Evolutionary conservation across 1,140 invertebrate species (phyloP), one percentile per base, ranked within the genome.

Genomic region (Monochamus saltuarius): DNA sequence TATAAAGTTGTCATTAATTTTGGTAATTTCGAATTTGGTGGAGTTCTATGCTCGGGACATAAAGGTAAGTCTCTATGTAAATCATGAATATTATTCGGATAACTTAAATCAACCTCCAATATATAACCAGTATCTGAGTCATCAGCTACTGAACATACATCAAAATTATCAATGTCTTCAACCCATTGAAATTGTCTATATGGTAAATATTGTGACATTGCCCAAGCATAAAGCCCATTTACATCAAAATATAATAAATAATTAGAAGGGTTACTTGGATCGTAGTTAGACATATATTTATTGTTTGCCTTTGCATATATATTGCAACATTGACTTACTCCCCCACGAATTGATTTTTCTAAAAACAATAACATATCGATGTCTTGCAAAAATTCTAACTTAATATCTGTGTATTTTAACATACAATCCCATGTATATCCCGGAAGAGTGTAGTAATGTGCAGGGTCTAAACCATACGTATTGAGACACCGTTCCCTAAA

Each of bases 1-100:
- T 59, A 16, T 9, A 65, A 40, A 34, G 71, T 77, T 16, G 72
- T 55, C 38, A 79, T 56, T 56, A 78, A 66, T 72, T 79, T 79
- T 80, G 49, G 40, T 36, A 29, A 13, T 68, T 74, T 64, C 62
- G 19, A 62, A 52, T 51, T 39, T 7, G 59, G 46, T 46, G 64
- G 68, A 29, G 37, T 51, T 17, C 19, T 35, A 51, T 66, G 64
- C 54, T 78, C 69, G 22, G 77, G 71, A 47, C 68, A 70, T n/a
- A 81, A 68, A 11, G 78, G 75, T 29, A 29, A 29, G 6, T 29
- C 22, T 29, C 22, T 29, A 29, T 29, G 22, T 6, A 29, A 29
- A 29, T 38, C 9, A 19, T 53, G 51, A n/a, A 37, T 2, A 3
- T 53, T 11, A 4, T 53, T 29, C 1, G 51, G 51, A 16, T 29